These are phyloP conservation scores for Ostrea denselamellosa DNA, from an alignment of 1,140 invertebrate genomes.

Conservation along the genomic window DNA sequence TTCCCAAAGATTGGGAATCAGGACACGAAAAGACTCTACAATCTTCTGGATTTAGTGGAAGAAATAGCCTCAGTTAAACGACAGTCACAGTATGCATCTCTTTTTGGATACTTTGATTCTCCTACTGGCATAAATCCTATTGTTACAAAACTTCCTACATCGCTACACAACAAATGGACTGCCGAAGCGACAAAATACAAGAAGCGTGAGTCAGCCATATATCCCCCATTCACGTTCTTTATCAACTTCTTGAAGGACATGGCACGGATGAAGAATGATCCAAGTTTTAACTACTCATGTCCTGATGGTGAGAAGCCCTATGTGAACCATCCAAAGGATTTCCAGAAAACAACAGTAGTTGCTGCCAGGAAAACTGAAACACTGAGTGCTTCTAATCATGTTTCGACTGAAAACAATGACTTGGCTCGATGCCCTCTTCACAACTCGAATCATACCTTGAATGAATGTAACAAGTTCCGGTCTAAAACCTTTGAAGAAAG, in stretches of 20 bases:
- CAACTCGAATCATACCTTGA: neutral
- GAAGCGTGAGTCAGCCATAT: conserved; percentile 29
- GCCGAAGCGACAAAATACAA: conserved; percentile 46
- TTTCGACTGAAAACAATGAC: neutral
- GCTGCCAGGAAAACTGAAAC: conserved; percentile 39
- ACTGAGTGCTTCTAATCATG: neutral
- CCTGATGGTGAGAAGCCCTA: neutral
- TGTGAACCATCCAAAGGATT: neutral
- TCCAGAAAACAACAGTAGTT: neutral
- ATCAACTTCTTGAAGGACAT: conserved; percentile 47
- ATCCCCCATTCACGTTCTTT: conserved; percentile 53
- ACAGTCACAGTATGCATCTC: conserved; percentile 10
- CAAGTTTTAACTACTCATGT: conserved; percentile 44
- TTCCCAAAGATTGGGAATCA: conserved; percentile 46
- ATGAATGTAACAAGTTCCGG: conserved; percentile 20
- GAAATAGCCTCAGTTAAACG: conserved; percentile 52
- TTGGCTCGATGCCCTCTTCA: conserved; percentile 24
- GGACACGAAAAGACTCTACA: conserved; percentile 43
- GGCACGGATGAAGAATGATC: conserved; percentile 52
- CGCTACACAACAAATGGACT: conserved; percentile 54
- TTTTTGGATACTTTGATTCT: conserved; percentile 55
- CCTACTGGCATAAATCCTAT: conserved; percentile 45
- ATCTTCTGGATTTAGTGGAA: conserved; percentile 45
- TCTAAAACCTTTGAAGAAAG: neutral
- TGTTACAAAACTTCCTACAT: conserved; percentile 47